phyloP scores from a whole-genome alignment of 2,113 vertebrate species.

The Turnix velox region DNA sequence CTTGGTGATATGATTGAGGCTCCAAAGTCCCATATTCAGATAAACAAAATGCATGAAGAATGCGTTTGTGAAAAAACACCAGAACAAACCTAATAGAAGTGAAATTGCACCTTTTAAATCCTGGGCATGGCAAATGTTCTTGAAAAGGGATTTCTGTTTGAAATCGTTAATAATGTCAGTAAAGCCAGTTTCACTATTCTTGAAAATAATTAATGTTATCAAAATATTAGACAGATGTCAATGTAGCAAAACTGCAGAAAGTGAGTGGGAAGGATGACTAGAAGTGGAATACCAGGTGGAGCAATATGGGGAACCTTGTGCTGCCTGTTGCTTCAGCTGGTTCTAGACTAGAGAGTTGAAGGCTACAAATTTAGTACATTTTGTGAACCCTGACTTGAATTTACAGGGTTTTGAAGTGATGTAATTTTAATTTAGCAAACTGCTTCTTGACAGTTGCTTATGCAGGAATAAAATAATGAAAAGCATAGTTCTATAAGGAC shows the following conservation, averaged over 20 bases:
- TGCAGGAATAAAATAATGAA: neutral
- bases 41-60: neutral
- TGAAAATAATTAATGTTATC: neutral
- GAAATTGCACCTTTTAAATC: neutral
- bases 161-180: neutral
- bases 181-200: neutral
- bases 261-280: neutral
- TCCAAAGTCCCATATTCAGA: neutral
- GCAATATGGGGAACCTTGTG: neutral
- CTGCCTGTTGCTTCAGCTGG: neutral
- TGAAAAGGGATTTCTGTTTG: neutral
- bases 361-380: neutral
- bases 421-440: constrained; percentile 15
- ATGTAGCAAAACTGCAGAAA: neutral
- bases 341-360: neutral
- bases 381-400: neutral
- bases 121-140: neutral
- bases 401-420: neutral
- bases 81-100: neutral
- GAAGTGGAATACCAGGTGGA: neutral
- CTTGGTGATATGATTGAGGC: neutral
- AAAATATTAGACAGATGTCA: neutral
- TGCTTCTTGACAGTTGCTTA: neutral
- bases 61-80: neutral
- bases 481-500: neutral